phyloP scores from a whole-genome alignment of 2,888 invertebrate species.

The Blastobasis lacticolella region DNA sequence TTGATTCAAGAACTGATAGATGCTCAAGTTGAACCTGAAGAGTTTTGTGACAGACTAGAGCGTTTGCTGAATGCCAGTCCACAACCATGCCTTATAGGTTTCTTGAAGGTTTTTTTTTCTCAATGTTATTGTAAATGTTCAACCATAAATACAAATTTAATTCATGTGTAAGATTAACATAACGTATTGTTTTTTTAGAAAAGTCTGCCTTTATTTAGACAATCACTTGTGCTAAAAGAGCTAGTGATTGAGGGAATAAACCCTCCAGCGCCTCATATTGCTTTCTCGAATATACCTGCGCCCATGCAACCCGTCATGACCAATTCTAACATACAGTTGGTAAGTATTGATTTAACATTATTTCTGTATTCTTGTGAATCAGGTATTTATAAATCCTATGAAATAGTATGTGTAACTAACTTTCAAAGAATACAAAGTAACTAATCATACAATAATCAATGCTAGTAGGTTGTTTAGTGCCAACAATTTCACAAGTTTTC shows the following conservation, averaged over 20 bases:
- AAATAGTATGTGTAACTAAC: too few relatives aligned
- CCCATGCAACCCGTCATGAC: slow-evolving; percentile 35
- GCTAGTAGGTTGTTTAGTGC: too few relatives aligned
- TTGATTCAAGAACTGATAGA: slow-evolving; percentile 97
- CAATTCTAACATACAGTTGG: slow-evolving; percentile 31
- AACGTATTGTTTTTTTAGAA: slow-evolving; percentile 76
- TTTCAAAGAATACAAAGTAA: background rate
- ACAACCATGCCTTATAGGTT: slow-evolving; percentile 98
- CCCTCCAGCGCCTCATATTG: slow-evolving; percentile 82
- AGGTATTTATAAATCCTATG: too few relatives aligned
- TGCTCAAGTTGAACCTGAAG: slow-evolving; percentile 95
- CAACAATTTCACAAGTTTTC: too few relatives aligned
- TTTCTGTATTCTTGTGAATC: too few relatives aligned
- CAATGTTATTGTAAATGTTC: background rate
- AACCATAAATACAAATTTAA: too few relatives aligned
- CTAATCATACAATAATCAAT: too few relatives aligned
- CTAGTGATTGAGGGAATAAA: slow-evolving; percentile 95
- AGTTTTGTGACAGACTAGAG: slow-evolving; percentile 96
- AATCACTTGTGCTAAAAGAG: slow-evolving; percentile 92
- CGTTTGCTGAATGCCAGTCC: slow-evolving; percentile 96
- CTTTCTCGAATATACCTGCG: slow-evolving; percentile 37
- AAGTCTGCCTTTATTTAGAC: slow-evolving; percentile 93
- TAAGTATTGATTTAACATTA: slow-evolving; percentile 1
- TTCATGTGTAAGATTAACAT: background rate
- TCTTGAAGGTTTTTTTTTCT: slow-evolving; percentile 82